Evolutionary conservation across 2,888 invertebrate species (phyloP).

Genomic region (Taphrorychus bicolor): DNA sequence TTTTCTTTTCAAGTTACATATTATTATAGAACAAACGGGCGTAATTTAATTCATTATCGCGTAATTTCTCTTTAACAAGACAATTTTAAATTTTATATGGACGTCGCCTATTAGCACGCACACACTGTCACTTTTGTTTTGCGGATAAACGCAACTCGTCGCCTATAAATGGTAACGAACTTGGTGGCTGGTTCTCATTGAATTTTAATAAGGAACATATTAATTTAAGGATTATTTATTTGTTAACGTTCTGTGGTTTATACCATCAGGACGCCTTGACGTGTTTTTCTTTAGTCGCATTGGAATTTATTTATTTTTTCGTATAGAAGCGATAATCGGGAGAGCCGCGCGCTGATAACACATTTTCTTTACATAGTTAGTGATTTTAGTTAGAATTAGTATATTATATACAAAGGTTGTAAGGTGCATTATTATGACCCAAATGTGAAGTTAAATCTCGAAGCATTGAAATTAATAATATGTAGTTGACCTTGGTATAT

Average conservation of each 20-base stretch:
- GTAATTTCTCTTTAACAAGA: conserved; percentile 17
- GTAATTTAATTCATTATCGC: conserved; percentile 13
- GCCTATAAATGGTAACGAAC: conserved; percentile 17
- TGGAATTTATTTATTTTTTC: background rate
- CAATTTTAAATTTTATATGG: conserved; percentile 24
- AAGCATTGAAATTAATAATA: no score
- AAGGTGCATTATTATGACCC: no score
- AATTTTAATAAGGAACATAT: conserved; percentile 19
- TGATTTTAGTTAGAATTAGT: no score
- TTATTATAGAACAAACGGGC: no score
- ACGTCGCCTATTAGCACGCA: conserved; percentile 20
- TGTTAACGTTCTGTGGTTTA: background rate
- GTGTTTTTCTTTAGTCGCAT: background rate
- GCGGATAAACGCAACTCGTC: conserved; percentile 11
- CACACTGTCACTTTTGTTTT: conserved; percentile 9
- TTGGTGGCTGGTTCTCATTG: conserved; percentile 16
- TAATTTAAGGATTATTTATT: conserved; percentile 2
- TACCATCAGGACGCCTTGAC: background rate
- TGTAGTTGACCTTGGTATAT: no score
- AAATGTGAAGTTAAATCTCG: no score
- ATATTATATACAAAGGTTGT: no score
- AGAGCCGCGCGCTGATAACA: background rate
- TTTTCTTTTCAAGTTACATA: conserved; percentile 14
- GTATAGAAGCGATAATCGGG: background rate
- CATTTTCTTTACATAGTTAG: no score